Evolutionary conservation across 2,888 invertebrate species (phyloP).

Genomic region (Diplolepis rosae): DNA sequence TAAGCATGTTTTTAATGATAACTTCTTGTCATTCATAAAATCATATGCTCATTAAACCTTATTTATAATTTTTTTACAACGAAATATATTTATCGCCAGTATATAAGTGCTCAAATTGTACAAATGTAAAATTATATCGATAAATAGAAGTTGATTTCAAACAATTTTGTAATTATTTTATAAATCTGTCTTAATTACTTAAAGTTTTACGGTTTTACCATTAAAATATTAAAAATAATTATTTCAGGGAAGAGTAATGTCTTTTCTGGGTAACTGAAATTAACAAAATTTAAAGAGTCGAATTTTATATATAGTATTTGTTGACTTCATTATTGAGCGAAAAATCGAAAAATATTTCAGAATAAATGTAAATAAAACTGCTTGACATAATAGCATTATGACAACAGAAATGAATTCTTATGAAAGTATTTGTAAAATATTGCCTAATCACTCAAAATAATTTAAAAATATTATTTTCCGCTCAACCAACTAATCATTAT

Average conservation of each 20-base stretch:
- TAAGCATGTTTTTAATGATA: background rate
- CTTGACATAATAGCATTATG: constrained; percentile 6
- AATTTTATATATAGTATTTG: background rate
- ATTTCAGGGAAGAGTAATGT: no score
- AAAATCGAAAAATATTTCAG: background rate
- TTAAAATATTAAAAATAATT: no score
- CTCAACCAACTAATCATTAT: no score
- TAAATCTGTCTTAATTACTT: background rate
- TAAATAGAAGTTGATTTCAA: background rate
- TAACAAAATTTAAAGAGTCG: no score
- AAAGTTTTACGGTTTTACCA: background rate
- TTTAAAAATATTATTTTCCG: no score
- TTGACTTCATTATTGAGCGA: constrained; percentile 7
- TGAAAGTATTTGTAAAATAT: no score
- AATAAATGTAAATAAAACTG: constrained; percentile 22
- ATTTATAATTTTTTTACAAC: background rate
- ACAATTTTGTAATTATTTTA: background rate
- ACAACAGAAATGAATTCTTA: constrained; percentile 12
- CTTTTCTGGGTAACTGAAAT: no score
- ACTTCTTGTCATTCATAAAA: background rate
- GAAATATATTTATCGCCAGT: background rate
- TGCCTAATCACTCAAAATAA: no score
- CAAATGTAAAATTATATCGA: background rate
- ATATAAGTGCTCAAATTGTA: background rate
- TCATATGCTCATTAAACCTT: background rate